These are phyloP conservation scores for Seriola rivoliana DNA, from an alignment of 2,113 vertebrate genomes.

Conservation along the genomic window DNA sequence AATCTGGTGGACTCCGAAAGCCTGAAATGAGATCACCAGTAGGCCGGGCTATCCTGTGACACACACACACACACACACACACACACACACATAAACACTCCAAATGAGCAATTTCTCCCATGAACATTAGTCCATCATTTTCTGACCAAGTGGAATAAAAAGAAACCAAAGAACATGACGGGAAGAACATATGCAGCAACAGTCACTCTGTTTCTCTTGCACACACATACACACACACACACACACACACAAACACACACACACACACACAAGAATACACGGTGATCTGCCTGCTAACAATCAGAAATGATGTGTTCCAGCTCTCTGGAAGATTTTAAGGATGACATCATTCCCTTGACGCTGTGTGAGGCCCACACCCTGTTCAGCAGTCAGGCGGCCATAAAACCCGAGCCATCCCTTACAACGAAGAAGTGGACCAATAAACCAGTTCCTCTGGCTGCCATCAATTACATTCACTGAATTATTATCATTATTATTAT, in stretches of 20 bases:
- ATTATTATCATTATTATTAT: background rate
- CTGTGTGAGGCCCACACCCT: slow-evolving; percentile 70
- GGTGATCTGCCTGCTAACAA: slow-evolving; percentile 65
- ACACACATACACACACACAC: slow-evolving; percentile 4
- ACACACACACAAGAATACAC: slow-evolving; percentile 22
- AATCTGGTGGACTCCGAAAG: slow-evolving; percentile 54
- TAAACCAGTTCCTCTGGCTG: slow-evolving; percentile 8
- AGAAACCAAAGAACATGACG: slow-evolving; percentile 48
- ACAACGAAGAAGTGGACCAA: slow-evolving; percentile 11
- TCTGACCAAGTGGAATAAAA: slow-evolving; percentile 68
- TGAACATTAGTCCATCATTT: slow-evolving; percentile 50
- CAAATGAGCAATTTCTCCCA: slow-evolving; percentile 57
- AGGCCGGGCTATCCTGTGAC: slow-evolving; percentile 45
- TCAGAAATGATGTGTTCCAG: slow-evolving; percentile 70
- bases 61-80: slow-evolving; percentile 55
- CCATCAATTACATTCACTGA: background rate
- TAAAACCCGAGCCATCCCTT: slow-evolving; percentile 5
- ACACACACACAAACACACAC: slow-evolving; percentile 28
- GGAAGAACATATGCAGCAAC: slow-evolving; percentile 19
- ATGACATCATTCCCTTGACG: slow-evolving; percentile 79
- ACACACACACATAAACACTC: slow-evolving; percentile 30
- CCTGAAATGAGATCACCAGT: slow-evolving; percentile 72
- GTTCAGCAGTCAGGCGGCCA: slow-evolving; percentile 24
- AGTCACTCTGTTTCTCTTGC: background rate
- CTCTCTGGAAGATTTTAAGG: slow-evolving; percentile 63